Base-by-base conservation (phyloP, 2,888 invertebrate species). In the Xestia rhomboidea region DNA sequence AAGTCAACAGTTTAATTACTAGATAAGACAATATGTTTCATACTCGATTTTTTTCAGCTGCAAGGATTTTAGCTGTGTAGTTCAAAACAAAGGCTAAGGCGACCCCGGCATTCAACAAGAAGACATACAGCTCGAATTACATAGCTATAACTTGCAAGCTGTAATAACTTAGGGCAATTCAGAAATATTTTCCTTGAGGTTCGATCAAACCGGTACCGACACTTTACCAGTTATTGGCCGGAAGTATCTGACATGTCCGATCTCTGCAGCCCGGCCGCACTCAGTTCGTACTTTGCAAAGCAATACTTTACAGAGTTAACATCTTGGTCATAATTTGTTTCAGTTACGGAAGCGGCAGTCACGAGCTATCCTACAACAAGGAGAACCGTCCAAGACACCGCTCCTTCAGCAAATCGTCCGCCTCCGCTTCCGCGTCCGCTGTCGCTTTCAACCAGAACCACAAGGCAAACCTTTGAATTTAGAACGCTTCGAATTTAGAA, bases 381-480 rank as follows among this genome's bases (percentile, higher is more conserved):
- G 89, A 92, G 11, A 88, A 89, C 13, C 88, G 89, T 46, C 82
- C 83, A 21, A 88, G 89, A 1, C 86, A 90, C 15, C 91, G 90
- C 63, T 89, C 89, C 24, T 91, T 88, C 83, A 88, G 87, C 51
- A 92, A 90, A 64, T 79, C 94, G 0, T 88, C 92, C 70, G 92
- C 93, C 8, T 81, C 91, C 78, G 91, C 92, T 44, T 88, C 79
- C 2, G 76, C 94, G 1, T 89, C 92, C 73, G 92, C 93, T 15
- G 76, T 89, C 79, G 89, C 92, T 62, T 89, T 76, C 60, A 87
- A 86, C 44, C 82, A 87, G 51, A 85, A 89, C 83, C 89, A 83
- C 41, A 91, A 87, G 46, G 41, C 69, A 54, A 84, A 87, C 46
- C 75, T 80, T 70, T 78, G 69, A 79, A 72, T 76, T 81, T 44